Conservation (phyloP, 2,888 invertebrate genomes). For the Nymphalis c-album region DNA sequence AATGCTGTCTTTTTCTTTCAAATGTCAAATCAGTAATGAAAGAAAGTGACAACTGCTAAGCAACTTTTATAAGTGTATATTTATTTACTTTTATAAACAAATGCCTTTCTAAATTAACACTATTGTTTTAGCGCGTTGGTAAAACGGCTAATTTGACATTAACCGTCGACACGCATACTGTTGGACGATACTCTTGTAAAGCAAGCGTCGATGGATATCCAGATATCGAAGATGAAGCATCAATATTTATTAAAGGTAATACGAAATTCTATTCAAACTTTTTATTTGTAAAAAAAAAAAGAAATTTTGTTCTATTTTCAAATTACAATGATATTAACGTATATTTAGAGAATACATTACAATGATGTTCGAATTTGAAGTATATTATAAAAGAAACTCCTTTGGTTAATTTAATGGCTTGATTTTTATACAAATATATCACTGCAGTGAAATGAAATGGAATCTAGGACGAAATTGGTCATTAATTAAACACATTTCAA, state of each 20-base stretch:
- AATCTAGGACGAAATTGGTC: constrained; percentile 25
- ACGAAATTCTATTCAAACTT: neutral
- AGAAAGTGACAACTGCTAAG: no score
- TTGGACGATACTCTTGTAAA: constrained; percentile 94
- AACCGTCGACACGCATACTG: constrained; percentile 87
- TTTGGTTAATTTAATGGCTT: neutral
- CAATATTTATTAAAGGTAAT: constrained; percentile 87
- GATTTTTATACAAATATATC: constrained; percentile 9
- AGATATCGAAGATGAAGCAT: constrained; percentile 90
- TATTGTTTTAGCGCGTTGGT: constrained; percentile 87
- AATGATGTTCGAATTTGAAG: neutral
- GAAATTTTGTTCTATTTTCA: no score
- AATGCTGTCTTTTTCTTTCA: no score
- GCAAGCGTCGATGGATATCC: constrained; percentile 93
- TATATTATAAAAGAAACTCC: neutral
- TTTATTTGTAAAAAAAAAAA: no score
- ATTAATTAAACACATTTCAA: constrained; percentile 35
- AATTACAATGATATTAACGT: no score
- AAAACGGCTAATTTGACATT: constrained; percentile 89
- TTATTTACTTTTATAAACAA: neutral
- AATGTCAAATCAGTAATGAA: no score
- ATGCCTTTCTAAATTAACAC: neutral
- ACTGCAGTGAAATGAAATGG: constrained; percentile 17
- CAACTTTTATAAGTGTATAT: no score
- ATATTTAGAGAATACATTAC: no score